Percentiles rank a stretch among this genome's conserved stretches.
Evolutionary conservation across 2,797 vertebrate genomes (phyloP).

Genomic region (Menidia menidia): DNA sequence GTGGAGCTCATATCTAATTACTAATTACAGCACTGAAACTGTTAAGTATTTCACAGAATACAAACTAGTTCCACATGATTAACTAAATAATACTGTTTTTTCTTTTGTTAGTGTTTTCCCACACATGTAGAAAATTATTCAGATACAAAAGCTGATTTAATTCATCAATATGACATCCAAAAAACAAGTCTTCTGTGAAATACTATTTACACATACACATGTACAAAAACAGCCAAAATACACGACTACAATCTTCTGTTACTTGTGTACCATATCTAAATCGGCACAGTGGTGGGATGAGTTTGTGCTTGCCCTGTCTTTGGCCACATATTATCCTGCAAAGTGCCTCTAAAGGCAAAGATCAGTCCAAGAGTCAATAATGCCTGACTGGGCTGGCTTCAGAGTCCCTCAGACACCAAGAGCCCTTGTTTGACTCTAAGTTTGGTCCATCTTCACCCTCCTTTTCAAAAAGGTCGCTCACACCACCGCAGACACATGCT

Average conservation of each 20-base stretch:
- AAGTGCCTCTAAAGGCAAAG: constrained; percentile 69
- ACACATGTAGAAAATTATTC: constrained; percentile 14
- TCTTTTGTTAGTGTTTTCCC: constrained; percentile 19
- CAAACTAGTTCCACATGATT: constrained; percentile 50
- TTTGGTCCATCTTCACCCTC: constrained; percentile 39
- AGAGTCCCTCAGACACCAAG: constrained; percentile 45
- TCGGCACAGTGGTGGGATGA: constrained; percentile 33
- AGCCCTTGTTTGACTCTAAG: constrained; percentile 42
- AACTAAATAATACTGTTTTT: constrained; percentile 32
- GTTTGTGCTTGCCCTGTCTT: constrained; percentile 55
- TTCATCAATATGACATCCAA: constrained; percentile 33
- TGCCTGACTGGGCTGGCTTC: constrained; percentile 36
- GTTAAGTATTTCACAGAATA: constrained; percentile 35
- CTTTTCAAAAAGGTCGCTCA: constrained; percentile 45
- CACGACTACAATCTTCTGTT: constrained; percentile 51
- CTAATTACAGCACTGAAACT: constrained; percentile 32
- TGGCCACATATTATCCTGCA: constrained; percentile 52
- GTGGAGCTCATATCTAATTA: constrained; percentile 29
- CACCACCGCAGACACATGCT: constrained; percentile 64
- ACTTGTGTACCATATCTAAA: constrained; percentile 50
- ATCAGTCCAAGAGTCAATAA: constrained; percentile 47
- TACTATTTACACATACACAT: constrained; percentile 76
- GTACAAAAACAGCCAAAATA: constrained; percentile 58
- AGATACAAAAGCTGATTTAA: constrained; percentile 9
- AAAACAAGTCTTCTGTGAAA: constrained; percentile 46